Percentiles rank a stretch among this genome's conserved stretches.
These are phyloP conservation scores for Atethmia centrago DNA, from an alignment of 2,888 invertebrate species.

Conservation along the genomic window DNA sequence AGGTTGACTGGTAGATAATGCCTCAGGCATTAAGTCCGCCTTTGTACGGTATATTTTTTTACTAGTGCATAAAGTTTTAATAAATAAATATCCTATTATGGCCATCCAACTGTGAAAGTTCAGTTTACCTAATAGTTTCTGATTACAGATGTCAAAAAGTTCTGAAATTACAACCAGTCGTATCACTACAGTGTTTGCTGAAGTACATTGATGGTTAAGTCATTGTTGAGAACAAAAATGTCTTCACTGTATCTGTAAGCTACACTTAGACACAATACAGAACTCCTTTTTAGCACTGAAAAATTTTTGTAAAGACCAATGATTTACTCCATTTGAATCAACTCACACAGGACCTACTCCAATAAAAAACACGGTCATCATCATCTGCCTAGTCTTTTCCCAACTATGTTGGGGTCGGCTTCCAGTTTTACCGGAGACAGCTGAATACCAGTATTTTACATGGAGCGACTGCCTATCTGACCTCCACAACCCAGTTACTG, in stretches of 20 bases:
- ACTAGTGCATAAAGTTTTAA: too few relatives aligned
- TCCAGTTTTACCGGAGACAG: too few relatives aligned
- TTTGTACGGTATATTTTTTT: too few relatives aligned
- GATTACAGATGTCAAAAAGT: background rate
- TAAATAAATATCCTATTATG: background rate
- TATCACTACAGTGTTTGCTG: background rate
- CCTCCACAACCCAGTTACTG: too few relatives aligned
- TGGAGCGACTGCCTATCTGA: too few relatives aligned
- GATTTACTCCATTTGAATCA: background rate
- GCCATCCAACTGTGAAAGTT: background rate
- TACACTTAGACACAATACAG: background rate
- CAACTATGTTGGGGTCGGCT: too few relatives aligned
- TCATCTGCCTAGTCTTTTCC: too few relatives aligned
- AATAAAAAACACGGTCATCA: conserved; percentile 51
- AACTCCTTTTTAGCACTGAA: background rate
- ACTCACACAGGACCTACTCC: background rate
- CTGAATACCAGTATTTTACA: too few relatives aligned
- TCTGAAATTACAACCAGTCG: background rate
- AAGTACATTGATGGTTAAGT: background rate
- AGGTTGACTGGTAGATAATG: too few relatives aligned
- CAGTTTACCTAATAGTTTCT: background rate
- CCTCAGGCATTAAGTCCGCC: too few relatives aligned
- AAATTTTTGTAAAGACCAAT: background rate
- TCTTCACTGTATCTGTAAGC: background rate
- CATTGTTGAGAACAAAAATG: background rate